Evolutionary conservation across 2,113 vertebrate species (phyloP).

Genomic region (Scomber scombrus): DNA sequence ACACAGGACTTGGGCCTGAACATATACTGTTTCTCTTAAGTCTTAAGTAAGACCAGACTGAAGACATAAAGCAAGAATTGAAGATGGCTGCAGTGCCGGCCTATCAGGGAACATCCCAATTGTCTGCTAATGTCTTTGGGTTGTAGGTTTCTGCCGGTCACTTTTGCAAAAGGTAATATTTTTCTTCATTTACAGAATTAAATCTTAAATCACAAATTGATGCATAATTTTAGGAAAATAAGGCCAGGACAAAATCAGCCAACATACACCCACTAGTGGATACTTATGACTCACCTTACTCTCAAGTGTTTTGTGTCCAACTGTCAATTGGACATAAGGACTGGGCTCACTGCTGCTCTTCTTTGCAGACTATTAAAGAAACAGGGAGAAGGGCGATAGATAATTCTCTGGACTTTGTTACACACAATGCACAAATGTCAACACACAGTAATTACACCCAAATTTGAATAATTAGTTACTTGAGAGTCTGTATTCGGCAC

Average conservation of each 20-base stretch:
- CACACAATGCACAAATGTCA: neutral
- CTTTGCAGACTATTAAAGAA: constrained; percentile 88
- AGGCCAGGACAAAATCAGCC: neutral
- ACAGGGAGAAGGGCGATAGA: constrained; percentile 45
- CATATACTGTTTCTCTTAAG: too few relatives aligned
- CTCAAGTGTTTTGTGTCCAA: constrained; percentile 92
- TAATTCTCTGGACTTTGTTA: neutral
- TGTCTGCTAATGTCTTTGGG: too few relatives aligned
- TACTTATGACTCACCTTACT: constrained; percentile 90
- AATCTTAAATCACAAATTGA: neutral
- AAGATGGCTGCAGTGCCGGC: too few relatives aligned
- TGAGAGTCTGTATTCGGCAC: constrained; percentile 27
- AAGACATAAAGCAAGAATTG: too few relatives aligned
- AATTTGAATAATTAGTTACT: constrained; percentile 20
- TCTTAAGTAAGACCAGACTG: too few relatives aligned
- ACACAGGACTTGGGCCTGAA: too few relatives aligned
- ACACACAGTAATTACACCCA: neutral
- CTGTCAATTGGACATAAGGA: constrained; percentile 91
- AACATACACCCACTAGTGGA: neutral
- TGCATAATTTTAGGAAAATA: neutral
- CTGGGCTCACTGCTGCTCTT: constrained; percentile 94
- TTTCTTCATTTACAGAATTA: neutral
- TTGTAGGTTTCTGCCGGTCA: too few relatives aligned
- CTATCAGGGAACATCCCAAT: too few relatives aligned
- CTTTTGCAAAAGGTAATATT: neutral